phyloP scores from a whole-genome alignment of 2,797 vertebrate genomes.

The Tenualosa thibaudeaui region DNA sequence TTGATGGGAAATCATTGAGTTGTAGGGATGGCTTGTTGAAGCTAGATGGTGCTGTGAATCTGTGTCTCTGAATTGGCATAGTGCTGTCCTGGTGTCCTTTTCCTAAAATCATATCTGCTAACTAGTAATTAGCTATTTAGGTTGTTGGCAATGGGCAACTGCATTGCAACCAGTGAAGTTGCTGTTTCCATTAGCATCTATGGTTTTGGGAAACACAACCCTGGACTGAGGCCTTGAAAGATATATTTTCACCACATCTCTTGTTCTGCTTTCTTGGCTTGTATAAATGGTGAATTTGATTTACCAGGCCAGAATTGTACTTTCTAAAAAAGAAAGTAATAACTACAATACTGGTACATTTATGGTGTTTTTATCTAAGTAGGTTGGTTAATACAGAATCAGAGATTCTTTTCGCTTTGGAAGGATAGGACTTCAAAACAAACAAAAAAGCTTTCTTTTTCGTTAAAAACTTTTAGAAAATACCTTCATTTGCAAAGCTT shows the following conservation, averaged over 20 bases:
- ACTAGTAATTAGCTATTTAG: too few relatives aligned
- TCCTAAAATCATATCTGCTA: too few relatives aligned
- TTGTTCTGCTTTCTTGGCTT: neutral
- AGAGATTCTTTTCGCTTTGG: neutral
- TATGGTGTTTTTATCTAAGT: neutral
- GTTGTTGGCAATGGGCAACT: too few relatives aligned
- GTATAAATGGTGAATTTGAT: neutral
- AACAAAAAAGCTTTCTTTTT: too few relatives aligned
- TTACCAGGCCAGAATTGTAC: neutral
- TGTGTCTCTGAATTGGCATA: neutral
- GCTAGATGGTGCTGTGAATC: slow-evolving; percentile 46
- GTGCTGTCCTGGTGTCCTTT: too few relatives aligned
- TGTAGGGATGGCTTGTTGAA: slow-evolving; percentile 14
- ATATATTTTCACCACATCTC: neutral
- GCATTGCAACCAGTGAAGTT: too few relatives aligned
- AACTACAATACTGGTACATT: neutral
- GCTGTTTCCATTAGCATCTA: neutral
- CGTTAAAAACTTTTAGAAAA: too few relatives aligned
- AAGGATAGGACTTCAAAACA: neutral
- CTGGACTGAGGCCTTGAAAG: neutral
- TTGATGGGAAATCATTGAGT: neutral
- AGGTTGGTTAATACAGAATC: neutral
- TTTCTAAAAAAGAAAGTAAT: neutral
- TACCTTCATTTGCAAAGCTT: too few relatives aligned
- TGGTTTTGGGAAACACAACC: neutral